A percentile compares a stretch with the other conserved stretches of the same genome.
Conservation (phyloP, 1,140 invertebrate species). For the Drosophila mayri region DNA sequence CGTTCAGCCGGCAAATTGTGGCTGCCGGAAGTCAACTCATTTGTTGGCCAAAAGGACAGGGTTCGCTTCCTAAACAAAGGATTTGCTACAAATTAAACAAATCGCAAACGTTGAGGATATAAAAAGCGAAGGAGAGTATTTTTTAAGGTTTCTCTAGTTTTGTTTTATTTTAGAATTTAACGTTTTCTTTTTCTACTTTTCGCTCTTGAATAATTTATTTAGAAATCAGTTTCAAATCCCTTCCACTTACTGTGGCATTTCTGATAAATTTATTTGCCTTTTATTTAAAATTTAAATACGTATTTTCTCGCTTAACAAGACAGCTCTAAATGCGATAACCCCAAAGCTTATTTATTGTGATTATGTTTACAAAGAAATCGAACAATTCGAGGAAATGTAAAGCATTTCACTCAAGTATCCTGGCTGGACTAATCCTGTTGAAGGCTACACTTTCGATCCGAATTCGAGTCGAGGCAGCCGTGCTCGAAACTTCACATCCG, state of each 20-base stretch:
- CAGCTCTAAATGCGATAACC: not conserved
- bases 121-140: not conserved
- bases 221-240: not conserved
- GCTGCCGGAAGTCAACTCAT: slow-evolving; percentile 70
- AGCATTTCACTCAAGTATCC: slow-evolving; percentile 7
- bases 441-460: slow-evolving; percentile 1
- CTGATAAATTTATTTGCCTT: not conserved
- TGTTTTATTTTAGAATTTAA: not conserved
- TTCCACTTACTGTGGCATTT: not conserved
- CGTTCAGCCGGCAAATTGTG: slow-evolving; percentile 47
- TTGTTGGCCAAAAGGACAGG: slow-evolving; percentile 57
- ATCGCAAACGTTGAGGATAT: not conserved
- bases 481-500: slow-evolving; percentile 37
- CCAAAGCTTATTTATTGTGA: slow-evolving; percentile 11
- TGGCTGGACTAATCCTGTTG: slow-evolving; percentile 5
- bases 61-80: slow-evolving; percentile 30
- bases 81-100: slow-evolving; percentile 15
- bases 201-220: too few relatives aligned
- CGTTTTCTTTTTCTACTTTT: too few relatives aligned
- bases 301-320: not conserved
- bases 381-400: slow-evolving; percentile 19
- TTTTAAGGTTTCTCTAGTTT: not conserved
- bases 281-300: not conserved
- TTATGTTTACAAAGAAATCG: slow-evolving; percentile 11
- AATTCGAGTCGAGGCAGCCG: slow-evolving; percentile 18